phyloP scores from a whole-genome alignment of 2,888 invertebrate genomes.

The Sminthurides aquaticus region DNA sequence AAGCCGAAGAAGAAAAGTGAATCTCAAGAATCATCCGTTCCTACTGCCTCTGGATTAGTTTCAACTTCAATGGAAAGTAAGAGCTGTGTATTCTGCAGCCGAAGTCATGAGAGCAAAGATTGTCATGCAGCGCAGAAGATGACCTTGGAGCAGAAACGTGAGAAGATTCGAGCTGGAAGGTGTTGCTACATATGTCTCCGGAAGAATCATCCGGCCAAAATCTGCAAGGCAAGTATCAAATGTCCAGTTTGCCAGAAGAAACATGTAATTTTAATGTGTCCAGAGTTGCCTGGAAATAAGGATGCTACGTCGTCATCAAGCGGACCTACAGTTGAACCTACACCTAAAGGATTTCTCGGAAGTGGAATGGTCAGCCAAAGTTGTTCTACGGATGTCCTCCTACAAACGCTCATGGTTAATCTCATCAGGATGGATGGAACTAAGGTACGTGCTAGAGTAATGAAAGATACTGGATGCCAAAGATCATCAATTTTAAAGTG shows the following conservation, averaged over 20 bases:
- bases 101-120: too few relatives aligned
- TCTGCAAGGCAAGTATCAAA: constrained; percentile 35
- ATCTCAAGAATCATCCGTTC: not conserved
- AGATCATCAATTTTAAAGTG: not conserved
- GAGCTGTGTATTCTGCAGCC: constrained; percentile 17
- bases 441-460: not conserved
- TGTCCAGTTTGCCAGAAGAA: constrained; percentile 39
- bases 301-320: too few relatives aligned
- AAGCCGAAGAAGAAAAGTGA: not conserved
- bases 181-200: constrained; percentile 43
- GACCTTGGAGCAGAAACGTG: constrained; percentile 12
- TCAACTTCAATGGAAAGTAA: not conserved
- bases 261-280: constrained; percentile 40
- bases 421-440: not conserved
- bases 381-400: not conserved
- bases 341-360: not conserved
- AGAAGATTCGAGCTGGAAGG: constrained; percentile 25
- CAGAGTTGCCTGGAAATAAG: too few relatives aligned
- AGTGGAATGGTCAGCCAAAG: not conserved
- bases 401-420: not conserved
- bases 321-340: constrained; percentile 8
- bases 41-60: too few relatives aligned
- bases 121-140: constrained; percentile 14
- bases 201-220: constrained; percentile 33
- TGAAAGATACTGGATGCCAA: not conserved